Conservation (phyloP, 2,797 vertebrate species). For the Acanthurus tractus region DNA sequence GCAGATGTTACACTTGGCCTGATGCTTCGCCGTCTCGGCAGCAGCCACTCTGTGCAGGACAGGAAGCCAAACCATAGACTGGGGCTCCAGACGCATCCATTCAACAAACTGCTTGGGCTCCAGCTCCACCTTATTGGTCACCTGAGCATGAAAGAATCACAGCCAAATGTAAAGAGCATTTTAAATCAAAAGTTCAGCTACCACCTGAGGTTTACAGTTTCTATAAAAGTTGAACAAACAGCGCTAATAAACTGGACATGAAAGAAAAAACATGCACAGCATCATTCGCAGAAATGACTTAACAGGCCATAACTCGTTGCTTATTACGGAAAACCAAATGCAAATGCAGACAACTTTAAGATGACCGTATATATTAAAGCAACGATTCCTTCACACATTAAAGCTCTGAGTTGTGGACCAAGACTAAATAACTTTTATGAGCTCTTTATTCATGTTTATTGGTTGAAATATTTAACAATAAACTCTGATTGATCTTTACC, state of each 20-base stretch:
- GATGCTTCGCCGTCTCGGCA: conserved; percentile 97
- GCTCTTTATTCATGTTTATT: conserved; percentile 68
- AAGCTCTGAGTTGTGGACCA: conserved; percentile 53
- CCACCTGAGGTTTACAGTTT: conserved; percentile 34
- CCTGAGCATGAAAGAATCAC: conserved; percentile 76
- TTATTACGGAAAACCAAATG: conserved; percentile 58
- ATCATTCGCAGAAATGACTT: conserved; percentile 2
- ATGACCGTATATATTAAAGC: conserved; percentile 54
- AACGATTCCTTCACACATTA: conserved; percentile 32
- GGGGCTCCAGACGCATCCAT: conserved; percentile 97
- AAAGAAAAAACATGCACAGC: conserved; percentile 33
- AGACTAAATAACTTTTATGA: conserved; percentile 68
- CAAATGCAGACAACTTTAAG: conserved; percentile 67
- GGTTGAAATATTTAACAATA: conserved; percentile 63
- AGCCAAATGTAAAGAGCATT: conserved; percentile 6
- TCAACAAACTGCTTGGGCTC: conserved; percentile 94
- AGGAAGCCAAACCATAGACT: conserved; percentile 98
- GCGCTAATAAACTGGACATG: conserved; percentile 27
- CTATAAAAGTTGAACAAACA: conserved; percentile 41
- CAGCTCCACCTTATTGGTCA: conserved; percentile 95
- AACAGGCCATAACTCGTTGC: conserved; percentile 44
- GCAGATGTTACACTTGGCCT: conserved; percentile 99
- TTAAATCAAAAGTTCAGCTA: conserved; percentile 47
- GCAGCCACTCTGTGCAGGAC: conserved; percentile 96
- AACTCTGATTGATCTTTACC: conserved; percentile 64